A percentile compares a stretch with the other conserved stretches of the same genome.
phyloP scores from a whole-genome alignment of 2,113 vertebrate genomes.

The Oceanites oceanicus region DNA sequence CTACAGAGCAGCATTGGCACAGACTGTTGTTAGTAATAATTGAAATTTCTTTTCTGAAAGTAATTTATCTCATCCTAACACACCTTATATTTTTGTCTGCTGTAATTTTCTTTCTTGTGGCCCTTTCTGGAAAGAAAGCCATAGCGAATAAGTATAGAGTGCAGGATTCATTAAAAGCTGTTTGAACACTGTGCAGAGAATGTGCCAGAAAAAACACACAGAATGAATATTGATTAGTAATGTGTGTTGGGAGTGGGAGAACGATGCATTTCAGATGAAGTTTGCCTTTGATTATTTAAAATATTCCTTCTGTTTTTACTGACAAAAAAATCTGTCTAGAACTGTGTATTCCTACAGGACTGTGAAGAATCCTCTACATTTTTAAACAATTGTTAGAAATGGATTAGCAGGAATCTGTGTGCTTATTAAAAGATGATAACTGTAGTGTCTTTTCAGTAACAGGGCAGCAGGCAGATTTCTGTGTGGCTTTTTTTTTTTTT shows the following conservation, averaged over 20 bases:
- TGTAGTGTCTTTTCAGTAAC: not conserved
- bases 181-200: not conserved
- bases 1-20: not conserved
- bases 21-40: slow-evolving; percentile 9
- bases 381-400: not conserved
- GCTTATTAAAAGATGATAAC: not conserved
- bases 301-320: not conserved
- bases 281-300: not conserved
- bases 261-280: not conserved
- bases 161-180: slow-evolving; percentile 1
- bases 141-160: not conserved
- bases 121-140: slow-evolving; percentile 7
- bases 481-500: too few relatives aligned
- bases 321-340: not conserved
- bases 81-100: slow-evolving; percentile 31
- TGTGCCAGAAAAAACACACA: not conserved
- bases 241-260: not conserved
- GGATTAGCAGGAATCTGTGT: not conserved
- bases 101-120: not conserved
- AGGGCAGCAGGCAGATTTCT: not conserved
- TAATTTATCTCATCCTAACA: slow-evolving; percentile 46
- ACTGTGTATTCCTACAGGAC: not conserved
- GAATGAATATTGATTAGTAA: slow-evolving; percentile 4
- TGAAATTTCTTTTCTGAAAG: slow-evolving; percentile 28
- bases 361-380: not conserved